phyloP scores from a whole-genome alignment of 1,140 invertebrate species.

The Muscidifurax raptorellus region DNA sequence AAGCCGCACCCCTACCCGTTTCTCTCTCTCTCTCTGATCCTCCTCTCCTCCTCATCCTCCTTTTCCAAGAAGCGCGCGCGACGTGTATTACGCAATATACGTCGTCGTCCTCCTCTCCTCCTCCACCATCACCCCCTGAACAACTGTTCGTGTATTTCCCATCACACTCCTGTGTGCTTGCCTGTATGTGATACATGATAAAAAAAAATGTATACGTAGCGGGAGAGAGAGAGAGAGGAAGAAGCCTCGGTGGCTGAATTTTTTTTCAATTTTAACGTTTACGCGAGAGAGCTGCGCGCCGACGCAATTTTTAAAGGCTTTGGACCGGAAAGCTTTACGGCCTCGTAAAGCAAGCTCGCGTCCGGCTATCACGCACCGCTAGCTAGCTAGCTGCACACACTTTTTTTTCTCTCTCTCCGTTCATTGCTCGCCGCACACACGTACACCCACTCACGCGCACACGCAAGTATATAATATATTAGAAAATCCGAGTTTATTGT shows the following conservation, averaged over 20 bases:
- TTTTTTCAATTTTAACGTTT: constrained; percentile 48
- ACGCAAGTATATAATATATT: constrained; percentile 22
- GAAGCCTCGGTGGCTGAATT: constrained; percentile 1
- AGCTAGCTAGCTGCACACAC: not conserved
- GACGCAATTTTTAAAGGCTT: constrained; percentile 57
- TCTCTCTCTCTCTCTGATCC: not conserved
- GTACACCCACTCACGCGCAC: not conserved
- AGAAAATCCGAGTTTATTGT: constrained; percentile 46
- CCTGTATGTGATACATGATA: no score
- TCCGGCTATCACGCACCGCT: constrained; percentile 28
- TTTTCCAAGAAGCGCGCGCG: constrained; percentile 1
- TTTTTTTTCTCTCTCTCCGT: constrained; percentile 12
- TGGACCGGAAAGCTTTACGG: constrained; percentile 55
- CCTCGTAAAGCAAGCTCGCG: constrained; percentile 54
- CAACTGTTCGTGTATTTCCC: not conserved
- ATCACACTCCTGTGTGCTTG: no score
- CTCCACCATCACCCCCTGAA: not conserved
- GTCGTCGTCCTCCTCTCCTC: not conserved
- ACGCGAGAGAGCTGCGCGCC: not conserved
- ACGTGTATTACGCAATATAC: constrained; percentile 8
- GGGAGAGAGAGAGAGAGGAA: not conserved
- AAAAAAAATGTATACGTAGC: not conserved
- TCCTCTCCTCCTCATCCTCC: constrained; percentile 33
- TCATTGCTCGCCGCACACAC: constrained; percentile 9
- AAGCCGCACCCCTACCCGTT: constrained; percentile 23